Base-by-base conservation (phyloP, 1,140 invertebrate genomes). In the Armadillidium nasatum region DNA sequence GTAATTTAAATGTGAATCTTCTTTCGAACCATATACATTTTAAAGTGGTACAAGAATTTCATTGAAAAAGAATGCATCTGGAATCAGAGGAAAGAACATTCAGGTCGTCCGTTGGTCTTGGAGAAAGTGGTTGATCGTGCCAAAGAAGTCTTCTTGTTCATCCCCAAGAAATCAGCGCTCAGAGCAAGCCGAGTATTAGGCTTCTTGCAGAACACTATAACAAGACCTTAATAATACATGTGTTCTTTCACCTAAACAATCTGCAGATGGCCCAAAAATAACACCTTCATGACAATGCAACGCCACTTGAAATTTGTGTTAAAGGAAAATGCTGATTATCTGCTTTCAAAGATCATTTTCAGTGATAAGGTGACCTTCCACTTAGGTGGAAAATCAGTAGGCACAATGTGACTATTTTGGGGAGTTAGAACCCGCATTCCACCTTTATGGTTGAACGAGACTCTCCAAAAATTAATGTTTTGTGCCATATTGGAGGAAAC, bases 401-500 rank as follows among this genome's bases (percentile, higher is more conserved):
- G n/a, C n/a, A 54, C 50, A 54, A 54, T 54, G 50, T 54, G 50
- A 54, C 10, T 10, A 54, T 54, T 10, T 54, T 10, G 50, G 50
- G 50, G 50, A 54, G n/a, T 54, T 10, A 54, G 10, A 54, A 54
- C n/a, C 50, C n/a, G 50, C 50, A 54, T 54, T 10, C n/a, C n/a
- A 54, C 50, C 50, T n/a, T 54, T 10, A n/a, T 10, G 50, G 50
- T 54, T 54, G 50, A 54, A 54, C 50, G 50, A 10, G n/a, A 54
- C 50, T 54, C 50, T n/a, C 50, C 50, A 54, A 54, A 54, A 54
- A n/a, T 54, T 54, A 54, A 54, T 54, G 50, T 54, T 54, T 54
- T 54, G 50, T 54, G 50, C 50, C 10, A 10, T 54, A 54, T 10
- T n/a, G n/a, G 50, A 54, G 50, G 10, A 10, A n/a, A 10, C 50